phyloP scores from a whole-genome alignment of 2,888 invertebrate species.

The Drosophila bunnanda region DNA sequence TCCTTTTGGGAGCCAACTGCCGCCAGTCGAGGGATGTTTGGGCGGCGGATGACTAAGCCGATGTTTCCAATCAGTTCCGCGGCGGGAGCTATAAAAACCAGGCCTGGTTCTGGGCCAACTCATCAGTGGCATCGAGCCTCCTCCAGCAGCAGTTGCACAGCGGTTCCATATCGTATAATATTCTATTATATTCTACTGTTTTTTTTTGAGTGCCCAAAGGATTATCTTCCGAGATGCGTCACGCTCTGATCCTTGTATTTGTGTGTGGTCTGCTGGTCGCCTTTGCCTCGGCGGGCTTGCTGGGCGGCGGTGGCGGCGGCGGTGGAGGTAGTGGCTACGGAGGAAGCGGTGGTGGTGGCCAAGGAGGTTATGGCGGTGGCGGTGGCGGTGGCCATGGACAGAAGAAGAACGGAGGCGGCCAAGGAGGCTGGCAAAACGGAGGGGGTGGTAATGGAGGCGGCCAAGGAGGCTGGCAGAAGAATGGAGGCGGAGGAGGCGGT shows the following conservation, averaged over 20 bases:
- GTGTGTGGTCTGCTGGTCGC: constrained; percentile 64
- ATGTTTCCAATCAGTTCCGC: constrained; percentile 39
- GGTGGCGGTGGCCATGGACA: constrained; percentile 42
- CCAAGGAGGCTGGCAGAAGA: constrained; percentile 26
- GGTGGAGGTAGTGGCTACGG: constrained; percentile 48
- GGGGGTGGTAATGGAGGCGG: constrained; percentile 32
- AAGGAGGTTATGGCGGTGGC: constrained; percentile 45
- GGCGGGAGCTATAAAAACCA: constrained; percentile 66
- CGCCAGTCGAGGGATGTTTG: constrained; percentile 13
- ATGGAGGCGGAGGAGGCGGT: constrained; percentile 45
- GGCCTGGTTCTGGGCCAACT: constrained; percentile 36
- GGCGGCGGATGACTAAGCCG: constrained; percentile 65
- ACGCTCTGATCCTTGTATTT: constrained; percentile 59
- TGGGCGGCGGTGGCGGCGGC: constrained; percentile 61
- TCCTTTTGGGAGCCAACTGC: constrained; percentile 60
- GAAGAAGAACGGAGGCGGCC: constrained; percentile 28
- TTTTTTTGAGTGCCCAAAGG: constrained; percentile 10
- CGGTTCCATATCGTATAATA: constrained; percentile 6
- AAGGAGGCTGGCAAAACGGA: constrained; percentile 40
- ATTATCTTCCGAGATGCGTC: constrained; percentile 61
- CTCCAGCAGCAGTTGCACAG: constrained; percentile 53
- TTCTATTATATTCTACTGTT: too few relatives aligned
- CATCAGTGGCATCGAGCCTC: constrained; percentile 71
- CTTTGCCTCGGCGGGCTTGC: constrained; percentile 62
- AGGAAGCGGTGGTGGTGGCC: constrained; percentile 43